Evolutionary conservation across 2,888 invertebrate species (phyloP), one percentile per base, ranked within the genome.

Genomic region (Ametastegia equiseti): DNA sequence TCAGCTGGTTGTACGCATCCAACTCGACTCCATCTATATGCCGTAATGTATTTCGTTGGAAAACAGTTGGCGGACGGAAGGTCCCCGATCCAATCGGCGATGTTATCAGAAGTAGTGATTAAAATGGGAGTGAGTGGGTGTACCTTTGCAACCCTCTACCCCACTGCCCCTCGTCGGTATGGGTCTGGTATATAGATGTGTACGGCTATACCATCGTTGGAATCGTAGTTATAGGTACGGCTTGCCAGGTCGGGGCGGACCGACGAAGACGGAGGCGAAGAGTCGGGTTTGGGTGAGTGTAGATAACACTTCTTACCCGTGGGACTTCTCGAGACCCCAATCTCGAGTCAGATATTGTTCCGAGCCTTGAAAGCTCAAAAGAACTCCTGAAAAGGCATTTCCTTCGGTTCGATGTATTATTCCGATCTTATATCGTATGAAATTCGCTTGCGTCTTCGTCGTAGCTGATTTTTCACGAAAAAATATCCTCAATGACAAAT

Each of bases 321-420:
- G 89, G 89, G 88, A 88, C 86, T 84, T 84, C 83, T 82, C 86
- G 88, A 87, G 89, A 88, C 88, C 88, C 87, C 88, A 89, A 90
- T 90, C 89, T 90, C 87, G 86, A 88, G 88, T 88, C 87, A 88
- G 89, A 90, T 89, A 90, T 90, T 90, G 90, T 90, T 89, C 90
- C 85, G 88, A 87, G 88, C 88, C 88, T 88, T 87, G 86, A 88
- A 89, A 88, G 89, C 89, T 89, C 89, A 86, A 89, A 89, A 89
- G 88, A 88, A 88, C 88, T 88, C 84, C 84, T 87, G 88, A 88
- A 90, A 88, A 87, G 86, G 87, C 87, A 87, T 88, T 86, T 86
- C 86, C 84, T 86, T 85, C 85, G 86, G 85, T 87, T 89, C 86
- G 86, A 88, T 86, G 87, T 87, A 87, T 89, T 88, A 88, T 88